Evolutionary conservation across 2,113 vertebrate genomes (phyloP).

Genomic region (Arothron firmamentum): DNA sequence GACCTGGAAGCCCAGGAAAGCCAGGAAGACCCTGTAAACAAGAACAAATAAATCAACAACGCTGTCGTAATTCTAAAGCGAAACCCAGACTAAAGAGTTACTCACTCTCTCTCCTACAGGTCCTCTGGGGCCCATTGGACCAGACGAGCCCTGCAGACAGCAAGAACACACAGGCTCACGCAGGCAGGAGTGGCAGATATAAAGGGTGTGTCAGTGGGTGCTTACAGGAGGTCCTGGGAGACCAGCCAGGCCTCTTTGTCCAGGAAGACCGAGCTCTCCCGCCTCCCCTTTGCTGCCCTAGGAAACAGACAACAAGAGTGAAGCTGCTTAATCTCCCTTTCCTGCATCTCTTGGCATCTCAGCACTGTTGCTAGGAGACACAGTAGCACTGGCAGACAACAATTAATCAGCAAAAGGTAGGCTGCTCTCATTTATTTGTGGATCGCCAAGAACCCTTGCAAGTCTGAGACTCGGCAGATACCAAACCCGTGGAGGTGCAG

Average conservation of each 20-base stretch:
- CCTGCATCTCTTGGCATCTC: conserved; percentile 27
- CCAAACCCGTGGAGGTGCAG: not conserved
- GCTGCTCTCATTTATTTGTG: conserved; percentile 8
- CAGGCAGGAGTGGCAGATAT: conserved; percentile 1
- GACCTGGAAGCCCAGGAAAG: conserved; percentile 74
- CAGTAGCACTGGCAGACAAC: conserved; percentile 34
- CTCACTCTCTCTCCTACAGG: conserved; percentile 77
- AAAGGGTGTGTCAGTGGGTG: conserved; percentile 22
- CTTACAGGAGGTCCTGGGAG: conserved; percentile 70
- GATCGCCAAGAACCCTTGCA: conserved; percentile 4
- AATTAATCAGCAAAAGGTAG: conserved; percentile 52
- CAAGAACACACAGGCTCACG: conserved; percentile 23
- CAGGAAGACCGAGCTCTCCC: conserved; percentile 77
- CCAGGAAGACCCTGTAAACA: conserved; percentile 75
- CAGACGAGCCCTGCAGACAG: conserved; percentile 67
- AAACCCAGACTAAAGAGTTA: conserved; percentile 1
- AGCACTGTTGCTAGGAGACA: conserved; percentile 63
- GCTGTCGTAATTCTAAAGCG: not conserved
- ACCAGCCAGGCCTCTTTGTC: conserved; percentile 76
- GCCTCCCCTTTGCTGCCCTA: conserved; percentile 79
- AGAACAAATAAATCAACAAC: conserved; percentile 3
- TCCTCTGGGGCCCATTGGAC: conserved; percentile 76
- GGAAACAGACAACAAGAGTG: conserved; percentile 56
- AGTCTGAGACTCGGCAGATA: conserved; percentile 13
- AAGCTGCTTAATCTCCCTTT: conserved; percentile 50